Percentiles rank a stretch among this genome's conserved stretches.
phyloP scores from a whole-genome alignment of 2,113 vertebrate genomes.

The Strigops habroptila region DNA sequence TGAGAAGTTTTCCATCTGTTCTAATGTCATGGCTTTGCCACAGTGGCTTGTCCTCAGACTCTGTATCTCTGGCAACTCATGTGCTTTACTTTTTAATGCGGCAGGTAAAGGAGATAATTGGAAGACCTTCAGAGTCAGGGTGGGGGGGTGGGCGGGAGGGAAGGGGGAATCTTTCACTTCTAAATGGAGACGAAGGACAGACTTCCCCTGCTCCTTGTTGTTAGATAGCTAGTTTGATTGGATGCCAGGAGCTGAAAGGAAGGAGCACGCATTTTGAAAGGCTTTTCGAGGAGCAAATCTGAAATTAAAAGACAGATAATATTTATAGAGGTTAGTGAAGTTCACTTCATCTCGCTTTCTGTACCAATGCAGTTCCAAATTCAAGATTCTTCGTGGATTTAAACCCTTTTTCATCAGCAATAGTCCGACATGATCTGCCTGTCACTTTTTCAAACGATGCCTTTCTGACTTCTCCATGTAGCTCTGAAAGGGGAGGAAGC shows the following conservation, averaged over 20 bases:
- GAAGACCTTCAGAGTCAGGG: conserved; percentile 41
- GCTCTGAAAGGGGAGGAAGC: conserved; percentile 65
- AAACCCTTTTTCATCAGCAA: conserved; percentile 50
- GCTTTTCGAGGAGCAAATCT: conserved; percentile 1
- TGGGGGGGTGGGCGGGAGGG: not conserved
- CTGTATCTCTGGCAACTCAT: conserved; percentile 60
- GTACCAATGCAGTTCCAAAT: conserved; percentile 45
- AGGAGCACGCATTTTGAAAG: conserved; percentile 10
- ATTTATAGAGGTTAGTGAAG: conserved; percentile 49
- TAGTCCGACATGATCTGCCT: conserved; percentile 54
- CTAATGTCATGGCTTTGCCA: conserved; percentile 70
- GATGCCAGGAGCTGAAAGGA: conserved; percentile 44
- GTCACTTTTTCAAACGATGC: conserved; percentile 67
- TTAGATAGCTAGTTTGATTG: conserved; percentile 55
- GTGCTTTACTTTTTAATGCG: conserved; percentile 47
- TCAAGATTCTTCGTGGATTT: conserved; percentile 64
- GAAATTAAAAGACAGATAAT: conserved; percentile 38
- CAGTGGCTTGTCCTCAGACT: conserved; percentile 71
- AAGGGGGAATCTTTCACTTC: conserved; percentile 7
- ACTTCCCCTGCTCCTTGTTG: not conserved
- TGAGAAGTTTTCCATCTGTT: conserved; percentile 76
- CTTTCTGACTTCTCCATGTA: conserved; percentile 62
- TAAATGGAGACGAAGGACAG: conserved; percentile 26
- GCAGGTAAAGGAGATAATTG: conserved; percentile 72
- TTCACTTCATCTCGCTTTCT: not conserved